Conservation (phyloP, 2,888 invertebrate species). For the Thelaira solivaga region DNA sequence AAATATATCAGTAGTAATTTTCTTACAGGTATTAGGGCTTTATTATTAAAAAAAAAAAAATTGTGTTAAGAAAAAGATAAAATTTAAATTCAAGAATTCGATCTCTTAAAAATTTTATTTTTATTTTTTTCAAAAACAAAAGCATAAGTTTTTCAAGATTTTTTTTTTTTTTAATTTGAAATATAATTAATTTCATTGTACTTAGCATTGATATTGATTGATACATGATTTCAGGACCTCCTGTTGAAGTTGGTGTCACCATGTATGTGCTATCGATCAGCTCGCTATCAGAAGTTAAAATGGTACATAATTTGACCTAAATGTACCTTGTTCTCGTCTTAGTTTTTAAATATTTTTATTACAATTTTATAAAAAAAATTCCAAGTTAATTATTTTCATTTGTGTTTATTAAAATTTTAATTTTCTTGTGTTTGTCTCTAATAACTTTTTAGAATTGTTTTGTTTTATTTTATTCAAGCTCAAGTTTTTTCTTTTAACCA, state of each 20-base stretch:
- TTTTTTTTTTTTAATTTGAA: not conserved
- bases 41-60: not conserved
- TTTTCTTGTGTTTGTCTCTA: constrained; percentile 19
- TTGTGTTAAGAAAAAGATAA: not conserved
- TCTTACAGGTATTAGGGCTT: not conserved
- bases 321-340: constrained; percentile 69
- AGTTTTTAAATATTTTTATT: constrained; percentile 37
- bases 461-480: constrained; percentile 14
- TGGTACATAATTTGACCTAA: constrained; percentile 83
- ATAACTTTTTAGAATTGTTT: constrained; percentile 29
- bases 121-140: not conserved
- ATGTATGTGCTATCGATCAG: constrained; percentile 99
- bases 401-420: not conserved
- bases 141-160: not conserved
- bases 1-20: not conserved
- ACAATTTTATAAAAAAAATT: constrained; percentile 38
- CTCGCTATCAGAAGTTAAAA: constrained; percentile 98
- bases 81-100: too few relatives aligned
- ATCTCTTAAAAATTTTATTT: too few relatives aligned
- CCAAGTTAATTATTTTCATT: not conserved
- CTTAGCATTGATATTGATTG: constrained; percentile 65
- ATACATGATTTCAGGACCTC: constrained; percentile 88
- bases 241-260: constrained; percentile 98
- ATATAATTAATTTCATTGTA: not conserved
- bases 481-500: constrained; percentile 2